phyloP scores from a whole-genome alignment of 2,113 vertebrate species.

The Hippocampus guttulatus region DNA sequence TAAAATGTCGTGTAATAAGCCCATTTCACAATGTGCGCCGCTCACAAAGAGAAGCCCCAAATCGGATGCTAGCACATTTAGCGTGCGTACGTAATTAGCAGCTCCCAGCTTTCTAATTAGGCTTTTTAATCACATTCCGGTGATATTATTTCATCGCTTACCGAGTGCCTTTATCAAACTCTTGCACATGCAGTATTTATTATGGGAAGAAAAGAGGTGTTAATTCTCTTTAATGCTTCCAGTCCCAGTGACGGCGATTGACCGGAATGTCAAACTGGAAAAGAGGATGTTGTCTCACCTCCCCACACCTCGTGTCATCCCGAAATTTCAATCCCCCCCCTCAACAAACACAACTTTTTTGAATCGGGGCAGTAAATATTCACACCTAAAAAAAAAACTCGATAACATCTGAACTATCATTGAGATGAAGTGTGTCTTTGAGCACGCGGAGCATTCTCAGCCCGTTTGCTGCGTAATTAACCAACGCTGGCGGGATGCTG shows the following conservation, averaged over 20 bases:
- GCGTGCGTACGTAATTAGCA: constrained; percentile 8
- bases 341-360: not conserved
- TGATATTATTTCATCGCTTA: not conserved
- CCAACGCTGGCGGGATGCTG: constrained; percentile 21
- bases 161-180: constrained; percentile 1
- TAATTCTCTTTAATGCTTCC: constrained; percentile 5
- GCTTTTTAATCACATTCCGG: constrained; percentile 9
- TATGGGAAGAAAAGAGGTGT: not conserved
- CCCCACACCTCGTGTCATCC: not conserved
- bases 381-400: not conserved
- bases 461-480: constrained; percentile 22
- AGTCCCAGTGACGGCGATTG: not conserved
- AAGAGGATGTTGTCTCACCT: not conserved
- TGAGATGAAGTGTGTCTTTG: not conserved
- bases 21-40: not conserved
- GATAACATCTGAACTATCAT: not conserved
- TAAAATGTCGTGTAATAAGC: not conserved
- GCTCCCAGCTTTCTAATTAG: constrained; percentile 7
- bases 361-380: not conserved
- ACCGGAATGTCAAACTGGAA: not conserved
- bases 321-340: not conserved
- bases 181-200: constrained; percentile 1
- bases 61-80: constrained; percentile 4
- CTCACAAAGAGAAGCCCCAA: not conserved
- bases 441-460: not conserved